Evolutionary conservation across 2,113 vertebrate genomes (phyloP).

Genomic region (Syngnathoides biaculeatus): DNA sequence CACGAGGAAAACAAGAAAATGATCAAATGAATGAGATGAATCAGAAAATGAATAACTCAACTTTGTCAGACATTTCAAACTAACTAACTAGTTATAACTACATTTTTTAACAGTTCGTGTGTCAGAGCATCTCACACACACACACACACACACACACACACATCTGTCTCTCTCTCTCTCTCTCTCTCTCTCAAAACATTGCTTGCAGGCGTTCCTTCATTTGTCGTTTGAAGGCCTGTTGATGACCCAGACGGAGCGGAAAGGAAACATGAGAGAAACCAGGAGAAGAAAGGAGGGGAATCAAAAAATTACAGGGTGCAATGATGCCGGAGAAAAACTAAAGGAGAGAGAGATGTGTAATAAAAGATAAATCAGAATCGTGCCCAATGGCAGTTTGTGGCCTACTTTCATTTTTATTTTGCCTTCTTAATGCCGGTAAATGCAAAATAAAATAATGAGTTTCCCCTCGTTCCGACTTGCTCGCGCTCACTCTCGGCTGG

Average conservation of each 20-base stretch:
- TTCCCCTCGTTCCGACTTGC: neutral
- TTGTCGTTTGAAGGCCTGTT: neutral
- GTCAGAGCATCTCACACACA: neutral
- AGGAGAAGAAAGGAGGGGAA: constrained; percentile 18
- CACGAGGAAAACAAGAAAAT: neutral
- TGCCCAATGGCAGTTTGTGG: constrained; percentile 67
- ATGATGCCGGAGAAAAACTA: constrained; percentile 41
- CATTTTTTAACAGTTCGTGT: neutral
- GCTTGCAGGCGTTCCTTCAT: neutral
- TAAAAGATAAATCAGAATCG: constrained; percentile 74
- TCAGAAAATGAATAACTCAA: neutral
- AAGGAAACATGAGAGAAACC: constrained; percentile 11
- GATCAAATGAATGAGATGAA: neutral
- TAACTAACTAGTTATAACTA: neutral
- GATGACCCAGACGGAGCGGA: constrained; percentile 4
- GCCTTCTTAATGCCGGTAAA: constrained; percentile 27
- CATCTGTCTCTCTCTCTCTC: neutral
- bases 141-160: neutral
- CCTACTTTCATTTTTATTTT: constrained; percentile 62
- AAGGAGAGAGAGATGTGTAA: constrained; percentile 53
- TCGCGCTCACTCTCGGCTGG: constrained; percentile 3
- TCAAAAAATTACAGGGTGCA: constrained; percentile 21
- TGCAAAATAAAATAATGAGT: constrained; percentile 33
- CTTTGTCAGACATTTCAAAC: neutral
- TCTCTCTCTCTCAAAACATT: neutral